Percentiles rank a stretch among this genome's conserved stretches.
These are phyloP conservation scores for Mesitornis unicolor DNA, from an alignment of 2,113 vertebrate genomes.

Conservation along the genomic window DNA sequence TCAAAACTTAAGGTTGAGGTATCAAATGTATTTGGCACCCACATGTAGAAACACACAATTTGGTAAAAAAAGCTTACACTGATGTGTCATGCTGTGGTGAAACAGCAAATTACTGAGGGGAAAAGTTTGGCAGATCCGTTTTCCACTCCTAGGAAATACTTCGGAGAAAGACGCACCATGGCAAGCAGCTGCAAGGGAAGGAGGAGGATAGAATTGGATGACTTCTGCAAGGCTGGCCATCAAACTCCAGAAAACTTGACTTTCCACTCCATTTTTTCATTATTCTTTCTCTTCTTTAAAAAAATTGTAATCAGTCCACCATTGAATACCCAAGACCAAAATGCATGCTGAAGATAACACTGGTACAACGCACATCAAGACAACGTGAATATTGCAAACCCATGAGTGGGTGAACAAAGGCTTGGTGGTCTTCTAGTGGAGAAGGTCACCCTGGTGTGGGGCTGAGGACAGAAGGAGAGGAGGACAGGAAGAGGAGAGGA, in stretches of 20 bases:
- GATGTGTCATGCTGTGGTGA: not conserved
- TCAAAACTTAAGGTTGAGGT: not conserved
- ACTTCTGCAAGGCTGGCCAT: not conserved
- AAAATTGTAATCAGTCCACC: not conserved
- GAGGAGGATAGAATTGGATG: not conserved
- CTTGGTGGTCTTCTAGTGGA: not conserved
- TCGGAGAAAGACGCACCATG: not conserved
- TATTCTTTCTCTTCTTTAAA: not conserved
- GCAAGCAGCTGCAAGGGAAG: not conserved
- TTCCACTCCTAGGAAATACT: not conserved
- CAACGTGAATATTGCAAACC: not conserved
- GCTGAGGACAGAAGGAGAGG: not conserved
- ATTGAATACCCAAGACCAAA: not conserved
- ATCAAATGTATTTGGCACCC: not conserved
- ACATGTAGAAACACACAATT: not conserved
- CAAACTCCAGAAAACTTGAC: not conserved
- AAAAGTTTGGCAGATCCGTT: not conserved
- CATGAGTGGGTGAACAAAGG: not conserved
- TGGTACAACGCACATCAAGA: rapidly evolving
- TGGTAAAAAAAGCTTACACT: not conserved
- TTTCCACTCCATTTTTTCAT: not conserved
- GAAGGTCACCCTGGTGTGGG: not conserved
- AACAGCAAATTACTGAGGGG: rapidly evolving
- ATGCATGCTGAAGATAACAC: rapidly evolving
- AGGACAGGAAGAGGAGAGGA: not conserved